Evolutionary conservation across 2,888 invertebrate species (phyloP).

Genomic region (Nephrotoma appendiculata): DNA sequence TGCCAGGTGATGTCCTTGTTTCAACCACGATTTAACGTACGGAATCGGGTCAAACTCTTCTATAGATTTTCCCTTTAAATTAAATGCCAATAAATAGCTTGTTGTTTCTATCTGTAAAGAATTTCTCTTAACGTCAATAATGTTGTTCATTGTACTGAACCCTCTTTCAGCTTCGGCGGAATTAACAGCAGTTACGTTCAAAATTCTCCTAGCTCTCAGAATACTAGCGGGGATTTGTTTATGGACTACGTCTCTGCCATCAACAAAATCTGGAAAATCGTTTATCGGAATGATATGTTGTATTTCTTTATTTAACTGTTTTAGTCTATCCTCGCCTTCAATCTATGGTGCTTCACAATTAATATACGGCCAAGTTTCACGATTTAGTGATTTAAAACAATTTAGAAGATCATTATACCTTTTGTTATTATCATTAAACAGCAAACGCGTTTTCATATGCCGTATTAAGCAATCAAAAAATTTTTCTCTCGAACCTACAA

Average conservation of each 20-base stretch:
- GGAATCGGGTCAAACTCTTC: not conserved
- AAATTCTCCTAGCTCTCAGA: not conserved
- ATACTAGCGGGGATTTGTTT: not conserved
- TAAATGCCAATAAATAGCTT: not conserved
- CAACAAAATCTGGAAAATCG: not conserved
- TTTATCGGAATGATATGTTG: not conserved
- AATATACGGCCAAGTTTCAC: no score
- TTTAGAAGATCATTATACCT: no score
- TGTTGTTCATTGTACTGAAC: not conserved
- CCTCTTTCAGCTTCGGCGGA: not conserved
- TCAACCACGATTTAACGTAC: not conserved
- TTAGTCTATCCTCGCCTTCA: not conserved
- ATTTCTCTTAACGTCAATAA: not conserved
- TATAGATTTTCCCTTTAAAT: not conserved
- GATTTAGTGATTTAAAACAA: not conserved
- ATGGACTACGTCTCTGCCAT: not conserved
- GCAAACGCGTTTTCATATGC: no score
- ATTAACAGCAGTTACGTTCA: not conserved
- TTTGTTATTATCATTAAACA: no score
- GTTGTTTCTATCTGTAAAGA: not conserved
- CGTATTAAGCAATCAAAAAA: not conserved
- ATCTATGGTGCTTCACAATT: not conserved
- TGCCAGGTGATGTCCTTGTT: not conserved
- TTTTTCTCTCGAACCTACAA: not conserved
- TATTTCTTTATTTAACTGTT: not conserved